Percentiles rank a stretch among this genome's conserved stretches.
phyloP scores from a whole-genome alignment of 2,797 vertebrate species.

The Channallabes apus region DNA sequence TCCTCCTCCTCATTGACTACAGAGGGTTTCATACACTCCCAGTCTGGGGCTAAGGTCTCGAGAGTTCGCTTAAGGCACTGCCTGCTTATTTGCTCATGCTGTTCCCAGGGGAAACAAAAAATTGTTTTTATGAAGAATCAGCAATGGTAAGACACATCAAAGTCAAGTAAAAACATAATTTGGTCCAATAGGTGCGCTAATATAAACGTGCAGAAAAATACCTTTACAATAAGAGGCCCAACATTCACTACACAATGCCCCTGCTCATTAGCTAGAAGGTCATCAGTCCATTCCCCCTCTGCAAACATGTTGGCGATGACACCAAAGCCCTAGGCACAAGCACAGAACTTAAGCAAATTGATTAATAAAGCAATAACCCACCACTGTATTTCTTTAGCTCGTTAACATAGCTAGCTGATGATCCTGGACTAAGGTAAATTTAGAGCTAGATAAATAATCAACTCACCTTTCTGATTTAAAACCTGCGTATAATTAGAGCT shows the following conservation, averaged over 20 bases:
- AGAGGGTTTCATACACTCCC: constrained; percentile 54
- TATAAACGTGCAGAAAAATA: constrained; percentile 5
- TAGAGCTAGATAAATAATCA: neutral
- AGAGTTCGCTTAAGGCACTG: constrained; percentile 76
- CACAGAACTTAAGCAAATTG: neutral
- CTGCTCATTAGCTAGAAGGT: constrained; percentile 49
- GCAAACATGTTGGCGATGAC: constrained; percentile 70
- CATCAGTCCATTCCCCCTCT: constrained; percentile 76
- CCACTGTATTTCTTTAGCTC: neutral
- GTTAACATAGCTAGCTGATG: neutral
- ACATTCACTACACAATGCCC: constrained; percentile 32
- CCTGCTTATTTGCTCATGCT: constrained; percentile 66
- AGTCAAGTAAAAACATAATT: neutral
- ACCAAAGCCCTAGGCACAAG: neutral
- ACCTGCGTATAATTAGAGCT: neutral
- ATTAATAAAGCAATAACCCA: neutral
- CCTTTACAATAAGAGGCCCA: constrained; percentile 34
- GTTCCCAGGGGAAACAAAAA: neutral
- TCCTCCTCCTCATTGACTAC: constrained; percentile 69
- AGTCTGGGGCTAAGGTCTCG: constrained; percentile 70
- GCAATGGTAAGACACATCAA: neutral
- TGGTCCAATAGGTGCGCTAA: neutral
- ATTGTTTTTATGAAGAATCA: neutral
- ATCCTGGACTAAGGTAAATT: neutral
- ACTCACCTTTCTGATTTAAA: neutral